A percentile compares a stretch with the other conserved stretches of the same genome.
These are phyloP conservation scores for Maccullochella peelii DNA, from an alignment of 2,113 vertebrate species.

Conservation along the genomic window DNA sequence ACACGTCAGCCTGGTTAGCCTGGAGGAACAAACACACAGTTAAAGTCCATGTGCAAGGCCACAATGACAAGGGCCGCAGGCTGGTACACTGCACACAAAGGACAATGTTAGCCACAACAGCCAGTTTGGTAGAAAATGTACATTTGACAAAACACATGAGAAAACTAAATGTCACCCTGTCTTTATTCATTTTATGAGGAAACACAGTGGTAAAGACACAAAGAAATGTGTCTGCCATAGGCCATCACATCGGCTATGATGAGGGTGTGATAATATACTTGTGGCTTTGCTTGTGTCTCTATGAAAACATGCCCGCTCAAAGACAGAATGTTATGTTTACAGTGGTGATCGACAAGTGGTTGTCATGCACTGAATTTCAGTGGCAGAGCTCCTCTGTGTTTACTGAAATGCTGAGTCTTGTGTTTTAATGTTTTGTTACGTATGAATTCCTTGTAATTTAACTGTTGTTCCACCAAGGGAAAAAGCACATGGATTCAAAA, in stretches of 20 bases:
- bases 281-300: constrained; percentile 48
- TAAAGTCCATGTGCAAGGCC: constrained; percentile 80
- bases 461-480: not conserved
- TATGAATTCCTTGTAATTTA: constrained; percentile 10
- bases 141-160: constrained; percentile 72
- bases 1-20: constrained; percentile 71
- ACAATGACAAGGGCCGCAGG: constrained; percentile 82
- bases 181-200: constrained; percentile 71
- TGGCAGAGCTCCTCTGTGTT: constrained; percentile 16
- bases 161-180: constrained; percentile 82
- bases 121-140: constrained; percentile 66
- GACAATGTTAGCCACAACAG: constrained; percentile 74
- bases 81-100: constrained; percentile 75
- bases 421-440: constrained; percentile 1
- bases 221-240: constrained; percentile 58
- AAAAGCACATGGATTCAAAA: constrained; percentile 9
- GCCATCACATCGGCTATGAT: constrained; percentile 53
- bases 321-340: constrained; percentile 42
- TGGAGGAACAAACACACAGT: constrained; percentile 75
- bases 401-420: constrained; percentile 26
- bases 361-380: constrained; percentile 1
- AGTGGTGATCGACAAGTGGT: constrained; percentile 50
- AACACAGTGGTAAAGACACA: constrained; percentile 50
- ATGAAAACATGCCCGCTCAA: constrained; percentile 57
- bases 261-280: constrained; percentile 50